Conservation (phyloP, 2,888 invertebrate genomes). For the Sphinx pinastri region DNA sequence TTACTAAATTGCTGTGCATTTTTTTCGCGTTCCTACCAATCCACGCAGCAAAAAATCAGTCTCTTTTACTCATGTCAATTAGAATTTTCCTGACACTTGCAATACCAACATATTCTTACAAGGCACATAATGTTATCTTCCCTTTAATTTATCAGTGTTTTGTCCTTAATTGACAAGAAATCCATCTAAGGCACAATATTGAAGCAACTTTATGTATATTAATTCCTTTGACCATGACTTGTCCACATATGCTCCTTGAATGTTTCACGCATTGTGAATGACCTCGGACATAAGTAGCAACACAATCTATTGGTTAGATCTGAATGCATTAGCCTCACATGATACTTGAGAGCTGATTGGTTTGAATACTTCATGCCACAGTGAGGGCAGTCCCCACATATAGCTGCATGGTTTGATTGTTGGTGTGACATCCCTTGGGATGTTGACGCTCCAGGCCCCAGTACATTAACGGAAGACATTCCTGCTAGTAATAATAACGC, state of each 20-base stretch:
- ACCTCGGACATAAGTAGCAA: slow-evolving; percentile 87
- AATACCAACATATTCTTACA: slow-evolving; percentile 26
- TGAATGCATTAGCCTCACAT: slow-evolving; percentile 87
- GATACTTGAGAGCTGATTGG: slow-evolving; percentile 88
- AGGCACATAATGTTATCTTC: slow-evolving; percentile 36
- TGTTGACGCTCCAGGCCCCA: slow-evolving; percentile 68
- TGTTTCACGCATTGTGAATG: slow-evolving; percentile 87
- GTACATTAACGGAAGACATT: slow-evolving; percentile 65
- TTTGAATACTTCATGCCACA: slow-evolving; percentile 88
- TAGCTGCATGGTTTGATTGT: slow-evolving; percentile 79
- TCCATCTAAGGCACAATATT: slow-evolving; percentile 64
- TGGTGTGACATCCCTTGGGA: slow-evolving; percentile 70
- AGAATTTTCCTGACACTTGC: slow-evolving; percentile 7
- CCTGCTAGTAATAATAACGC: slow-evolving; percentile 69
- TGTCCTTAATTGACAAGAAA: slow-evolving; percentile 48
- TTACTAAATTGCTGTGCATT: not conserved
- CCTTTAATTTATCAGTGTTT: slow-evolving; percentile 35
- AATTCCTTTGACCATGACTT: slow-evolving; percentile 86
- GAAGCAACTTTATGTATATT: slow-evolving; percentile 41
- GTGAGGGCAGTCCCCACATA: slow-evolving; percentile 87
- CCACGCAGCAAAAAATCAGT: slow-evolving; percentile 22
- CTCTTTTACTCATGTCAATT: slow-evolving; percentile 25
- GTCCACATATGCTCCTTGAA: slow-evolving; percentile 89
- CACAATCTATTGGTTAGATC: slow-evolving; percentile 87
- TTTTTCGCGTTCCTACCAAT: slow-evolving; percentile 1